phyloP scores from a whole-genome alignment of 2,888 invertebrate genomes.

The Eupithecia tripunctaria region DNA sequence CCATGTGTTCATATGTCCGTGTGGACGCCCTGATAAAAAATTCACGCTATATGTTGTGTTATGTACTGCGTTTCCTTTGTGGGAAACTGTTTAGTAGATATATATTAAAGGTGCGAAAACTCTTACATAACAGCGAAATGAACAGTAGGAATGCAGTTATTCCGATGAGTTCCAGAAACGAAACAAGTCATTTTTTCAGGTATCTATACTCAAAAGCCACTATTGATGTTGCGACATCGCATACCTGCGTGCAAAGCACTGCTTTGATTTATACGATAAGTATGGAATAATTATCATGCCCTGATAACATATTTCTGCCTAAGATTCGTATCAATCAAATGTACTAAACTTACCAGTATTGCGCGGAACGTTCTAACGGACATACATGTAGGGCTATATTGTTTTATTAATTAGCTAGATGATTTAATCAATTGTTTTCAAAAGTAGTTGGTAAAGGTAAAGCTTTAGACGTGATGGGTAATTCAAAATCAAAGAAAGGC shows the following conservation, averaged over 20 bases:
- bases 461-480: slow-evolving; percentile 65
- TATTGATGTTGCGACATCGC: slow-evolving; percentile 31
- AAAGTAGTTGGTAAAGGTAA: neutral
- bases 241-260: slow-evolving; percentile 53
- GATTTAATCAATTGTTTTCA: neutral
- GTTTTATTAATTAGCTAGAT: slow-evolving; percentile 8
- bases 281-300: slow-evolving; percentile 62
- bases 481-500: slow-evolving; percentile 70
- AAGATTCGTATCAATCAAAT: slow-evolving; percentile 56
- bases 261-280: slow-evolving; percentile 59
- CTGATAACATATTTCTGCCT: slow-evolving; percentile 62
- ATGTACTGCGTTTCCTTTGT: too few species aligned
- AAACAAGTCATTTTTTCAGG: neutral
- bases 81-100: too few species aligned
- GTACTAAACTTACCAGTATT: slow-evolving; percentile 57
- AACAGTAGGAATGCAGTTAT: slow-evolving; percentile 1
- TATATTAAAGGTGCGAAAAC: neutral
- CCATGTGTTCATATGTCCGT: too few species aligned
- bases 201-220: slow-evolving; percentile 1
- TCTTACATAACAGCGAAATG: neutral
- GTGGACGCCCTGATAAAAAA: too few species aligned
- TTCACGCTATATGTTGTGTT: too few species aligned
- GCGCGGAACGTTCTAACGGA: slow-evolving; percentile 51
- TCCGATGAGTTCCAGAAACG: neutral
- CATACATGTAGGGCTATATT: slow-evolving; percentile 43